Evolutionary conservation across 1,140 invertebrate genomes (phyloP), one percentile per base, ranked within the genome.

Genomic region (Zaprionus gabonicus): DNA sequence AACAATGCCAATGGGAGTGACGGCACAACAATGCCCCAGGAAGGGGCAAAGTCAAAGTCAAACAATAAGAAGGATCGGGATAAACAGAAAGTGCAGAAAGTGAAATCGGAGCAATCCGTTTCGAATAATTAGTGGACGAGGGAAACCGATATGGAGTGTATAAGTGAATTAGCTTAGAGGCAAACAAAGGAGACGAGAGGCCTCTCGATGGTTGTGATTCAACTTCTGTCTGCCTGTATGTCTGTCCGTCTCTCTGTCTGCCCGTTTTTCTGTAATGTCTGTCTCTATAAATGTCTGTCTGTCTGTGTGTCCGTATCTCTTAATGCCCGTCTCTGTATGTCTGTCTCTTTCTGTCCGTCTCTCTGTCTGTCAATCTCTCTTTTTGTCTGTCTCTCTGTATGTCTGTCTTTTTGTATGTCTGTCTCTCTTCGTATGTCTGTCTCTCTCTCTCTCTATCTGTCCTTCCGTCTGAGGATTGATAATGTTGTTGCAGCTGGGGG

Each of bases 51-150:
- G 36, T 34, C 46, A 27, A 55, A 57, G 28, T 20, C 34, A 38
- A 56, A 60, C 20, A 66, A 69, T 15, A 34, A 17, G 4, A 53
- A 44, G 23, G 31, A 44, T 17, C 55, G 27, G 34, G 44, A 28
- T 49, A 65, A 65, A n/a, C 20, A 59, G 41, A 46, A 44, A 56
- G 56, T 60, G 71, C 49, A 46, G 46, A 55, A 66, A 44, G 53
- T 72, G 46, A 51, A 51, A 51, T 25, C 12, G 20, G 23, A 23
- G 23, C 46, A 51, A 51, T 51, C 20, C 4, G 20, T 12, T n/a
- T n/a, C 7, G n/a, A 51, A 49, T 49, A 51, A 25, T 51, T 51
- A 23, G 12, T 25, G 20, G 31, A 34, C 28, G 31, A 9, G 23
- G 12, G 20, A 51, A 51, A 23, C 20, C 4, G 20, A 23, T 51